Evolutionary conservation across 2,888 invertebrate genomes (phyloP).

Genomic region (Augiades crinisus): DNA sequence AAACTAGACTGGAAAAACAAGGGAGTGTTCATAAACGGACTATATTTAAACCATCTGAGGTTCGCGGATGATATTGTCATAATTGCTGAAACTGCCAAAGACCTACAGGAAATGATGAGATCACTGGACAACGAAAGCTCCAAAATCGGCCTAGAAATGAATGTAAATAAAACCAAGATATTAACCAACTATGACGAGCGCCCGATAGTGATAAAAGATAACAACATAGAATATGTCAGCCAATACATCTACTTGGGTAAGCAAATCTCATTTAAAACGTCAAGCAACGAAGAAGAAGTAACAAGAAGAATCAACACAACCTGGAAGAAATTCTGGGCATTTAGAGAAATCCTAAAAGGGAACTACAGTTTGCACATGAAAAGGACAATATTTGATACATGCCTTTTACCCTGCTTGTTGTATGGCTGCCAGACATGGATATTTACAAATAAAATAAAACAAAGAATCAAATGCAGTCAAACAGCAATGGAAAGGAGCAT

Average conservation of each 20-base stretch:
- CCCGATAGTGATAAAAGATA: background rate
- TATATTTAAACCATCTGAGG: constrained; percentile 6
- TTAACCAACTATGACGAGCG: background rate
- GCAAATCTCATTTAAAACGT: constrained; percentile 23
- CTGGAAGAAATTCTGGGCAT: constrained; percentile 29
- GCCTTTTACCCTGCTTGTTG: constrained; percentile 22
- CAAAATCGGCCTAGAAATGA: constrained; percentile 16
- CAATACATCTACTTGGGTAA: constrained; percentile 30
- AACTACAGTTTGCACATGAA: constrained; percentile 20
- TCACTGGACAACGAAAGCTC: background rate
- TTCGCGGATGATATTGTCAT: constrained; percentile 19
- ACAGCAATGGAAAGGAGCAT: constrained; percentile 10
- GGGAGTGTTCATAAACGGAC: constrained; percentile 4
- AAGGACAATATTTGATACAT: constrained; percentile 19
- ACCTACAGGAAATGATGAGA: constrained; percentile 6
- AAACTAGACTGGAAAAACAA: background rate
- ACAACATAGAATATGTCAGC: constrained; percentile 23
- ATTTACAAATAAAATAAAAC: constrained; percentile 15
- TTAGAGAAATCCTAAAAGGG: constrained; percentile 23
- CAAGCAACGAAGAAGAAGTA: constrained; percentile 26
- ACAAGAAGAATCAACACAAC: constrained; percentile 22
- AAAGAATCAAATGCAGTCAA: constrained; percentile 18
- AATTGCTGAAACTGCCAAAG: background rate
- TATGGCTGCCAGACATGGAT: constrained; percentile 30
- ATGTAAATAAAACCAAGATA: constrained; percentile 15